Percentiles rank a stretch among this genome's conserved stretches.
Evolutionary conservation across 2,888 invertebrate genomes (phyloP).

Genomic region (Mimumesa dahlbomi): DNA sequence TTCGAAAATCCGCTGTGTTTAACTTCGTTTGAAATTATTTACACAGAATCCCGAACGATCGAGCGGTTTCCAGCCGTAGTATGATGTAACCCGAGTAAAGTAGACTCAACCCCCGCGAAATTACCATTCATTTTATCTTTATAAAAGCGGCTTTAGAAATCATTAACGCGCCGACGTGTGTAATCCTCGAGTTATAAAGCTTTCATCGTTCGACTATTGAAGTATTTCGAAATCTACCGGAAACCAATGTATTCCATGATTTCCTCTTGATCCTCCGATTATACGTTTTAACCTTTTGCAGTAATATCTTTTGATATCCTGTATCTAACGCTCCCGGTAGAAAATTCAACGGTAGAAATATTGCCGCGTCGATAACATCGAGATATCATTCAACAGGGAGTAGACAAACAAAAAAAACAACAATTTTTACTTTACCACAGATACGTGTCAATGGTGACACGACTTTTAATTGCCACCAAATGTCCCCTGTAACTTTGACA

Average conservation of each 20-base stretch:
- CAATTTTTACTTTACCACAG: no score
- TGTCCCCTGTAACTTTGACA: no score
- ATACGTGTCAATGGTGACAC: no score
- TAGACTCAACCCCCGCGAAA: constrained; percentile 6
- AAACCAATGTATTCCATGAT: background rate
- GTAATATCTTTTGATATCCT: no score
- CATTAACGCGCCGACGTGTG: constrained; percentile 9
- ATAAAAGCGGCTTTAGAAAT: constrained; percentile 26
- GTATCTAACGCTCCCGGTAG: no score
- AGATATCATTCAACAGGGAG: no score
- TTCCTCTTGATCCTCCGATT: background rate
- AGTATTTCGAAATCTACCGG: constrained; percentile 14
- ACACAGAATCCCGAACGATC: background rate
- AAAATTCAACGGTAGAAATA: background rate
- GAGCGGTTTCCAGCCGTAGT: constrained; percentile 9
- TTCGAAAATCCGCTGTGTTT: constrained; percentile 12
- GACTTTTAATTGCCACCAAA: no score
- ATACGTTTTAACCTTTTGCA: no score
- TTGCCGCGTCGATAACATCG: constrained; percentile 28
- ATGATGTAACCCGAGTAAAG: constrained; percentile 15
- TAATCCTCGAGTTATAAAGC: constrained; percentile 1
- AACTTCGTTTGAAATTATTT: constrained; percentile 18
- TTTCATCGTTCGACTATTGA: background rate
- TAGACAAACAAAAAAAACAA: no score
- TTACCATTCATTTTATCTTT: constrained; percentile 29